Conservation (phyloP, 2,888 invertebrate genomes). For the Drosophila borealis region DNA sequence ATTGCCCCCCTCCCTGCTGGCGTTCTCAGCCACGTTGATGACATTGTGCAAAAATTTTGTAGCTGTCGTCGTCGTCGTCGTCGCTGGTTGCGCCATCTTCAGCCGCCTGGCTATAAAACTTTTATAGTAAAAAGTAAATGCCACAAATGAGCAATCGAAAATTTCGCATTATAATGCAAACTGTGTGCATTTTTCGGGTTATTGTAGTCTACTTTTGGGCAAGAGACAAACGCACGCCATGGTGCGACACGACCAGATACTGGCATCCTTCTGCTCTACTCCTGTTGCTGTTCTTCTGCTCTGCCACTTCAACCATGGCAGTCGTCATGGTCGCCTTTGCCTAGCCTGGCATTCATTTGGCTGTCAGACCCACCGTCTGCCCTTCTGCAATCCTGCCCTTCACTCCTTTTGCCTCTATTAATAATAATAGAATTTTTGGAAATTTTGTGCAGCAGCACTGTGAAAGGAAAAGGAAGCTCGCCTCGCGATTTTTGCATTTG, state of each 20-base stretch:
- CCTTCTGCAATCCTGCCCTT: background rate
- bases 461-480: constrained; percentile 74
- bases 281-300: background rate
- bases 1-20: background rate
- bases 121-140: constrained; percentile 79
- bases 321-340: constrained; percentile 67
- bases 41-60: constrained; percentile 76
- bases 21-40: constrained; percentile 66
- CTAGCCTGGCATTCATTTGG: constrained; percentile 52
- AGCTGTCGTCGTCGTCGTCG: constrained; percentile 50
- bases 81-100: constrained; percentile 51
- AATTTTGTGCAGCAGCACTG: constrained; percentile 59
- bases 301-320: constrained; percentile 32
- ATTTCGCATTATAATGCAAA: constrained; percentile 81
- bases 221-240: constrained; percentile 71
- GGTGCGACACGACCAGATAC: constrained; percentile 19
- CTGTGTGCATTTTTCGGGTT: constrained; percentile 79
- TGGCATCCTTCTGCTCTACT: background rate
- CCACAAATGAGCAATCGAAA: constrained; percentile 83
- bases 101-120: constrained; percentile 67
- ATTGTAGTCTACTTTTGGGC: constrained; percentile 66
- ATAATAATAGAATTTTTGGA: constrained; percentile 80
- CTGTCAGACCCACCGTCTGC: background rate
- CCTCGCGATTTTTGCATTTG: constrained; percentile 75
- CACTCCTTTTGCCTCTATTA: constrained; percentile 58